Base-by-base conservation (phyloP, 1,140 invertebrate genomes). In the Solen grandis region DNA sequence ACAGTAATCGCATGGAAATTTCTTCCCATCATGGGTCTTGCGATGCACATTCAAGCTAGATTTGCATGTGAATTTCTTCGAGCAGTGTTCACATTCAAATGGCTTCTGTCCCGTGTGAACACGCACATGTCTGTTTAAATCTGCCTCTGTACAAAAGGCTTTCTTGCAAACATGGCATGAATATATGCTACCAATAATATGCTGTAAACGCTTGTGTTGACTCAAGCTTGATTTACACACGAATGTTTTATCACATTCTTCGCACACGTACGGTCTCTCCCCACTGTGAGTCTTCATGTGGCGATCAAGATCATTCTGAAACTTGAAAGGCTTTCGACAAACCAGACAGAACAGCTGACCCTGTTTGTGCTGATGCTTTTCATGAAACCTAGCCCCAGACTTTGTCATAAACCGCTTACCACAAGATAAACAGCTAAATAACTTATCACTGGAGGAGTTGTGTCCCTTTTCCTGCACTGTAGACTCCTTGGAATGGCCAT, bases 281-380 rank as follows among this genome's bases (percentile, higher is more conserved):
- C 2, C 65, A 16, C 22, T 46, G 41, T 68, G 65, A 50, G 25
- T 68, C 27, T 14, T 27, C 22, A 50, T 19, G 25, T 68, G 65
- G 4, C 65, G 16, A 29, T 3, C 22, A 3, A 68, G 41, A 31
- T 50, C 25, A 13, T 25, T 41, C 4, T 41, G 29, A 16, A 38
- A 46, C n/a, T 41, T 68, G 27, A 50, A 68, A 22, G 65, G 41
- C 50, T 68, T 68, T 3, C 27, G 35, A 19, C 65, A 68, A 25
- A 29, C 50, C 19, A 22, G 5, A 27, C 65, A 68, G 19, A 46
- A 46, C 41, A 46, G 41, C 41, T 46, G 8, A 19, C 8, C 41
- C 41, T 46, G 8, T 46, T 10, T 8, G 19, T 46, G 41, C 8
- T 46, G 41, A 19, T 46, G 19, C 41, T 46, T 46, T 46, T 46